phyloP scores from a whole-genome alignment of 2,797 vertebrate genomes.

The Hafferia zeledoni region DNA sequence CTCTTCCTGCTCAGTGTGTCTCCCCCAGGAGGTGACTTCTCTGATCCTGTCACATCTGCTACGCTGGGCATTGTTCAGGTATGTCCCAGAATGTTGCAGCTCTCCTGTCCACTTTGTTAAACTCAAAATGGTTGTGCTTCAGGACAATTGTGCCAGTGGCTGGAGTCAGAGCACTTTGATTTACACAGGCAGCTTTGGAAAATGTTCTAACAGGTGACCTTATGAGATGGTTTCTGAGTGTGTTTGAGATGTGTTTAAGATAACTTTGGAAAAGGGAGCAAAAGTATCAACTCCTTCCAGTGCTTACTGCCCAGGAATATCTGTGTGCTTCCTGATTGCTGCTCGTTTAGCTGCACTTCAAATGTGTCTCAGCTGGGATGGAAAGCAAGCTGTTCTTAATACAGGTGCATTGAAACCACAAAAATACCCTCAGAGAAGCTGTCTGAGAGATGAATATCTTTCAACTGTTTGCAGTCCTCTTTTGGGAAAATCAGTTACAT shows the following conservation, averaged over 20 bases:
- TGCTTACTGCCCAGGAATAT: neutral
- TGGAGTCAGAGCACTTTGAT: neutral
- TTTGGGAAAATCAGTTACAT: neutral
- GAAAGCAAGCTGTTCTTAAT: neutral
- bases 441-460: neutral
- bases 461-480: neutral
- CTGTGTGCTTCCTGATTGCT: neutral
- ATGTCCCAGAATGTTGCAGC: neutral
- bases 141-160: neutral
- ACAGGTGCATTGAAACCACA: neutral
- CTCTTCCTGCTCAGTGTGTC: constrained; percentile 85
- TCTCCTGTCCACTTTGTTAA: neutral
- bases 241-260: neutral
- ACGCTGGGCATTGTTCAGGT: constrained; percentile 98
- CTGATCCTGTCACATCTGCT: constrained; percentile 97
- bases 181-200: neutral
- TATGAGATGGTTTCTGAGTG: neutral
- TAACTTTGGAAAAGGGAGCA: neutral
- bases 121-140: neutral
- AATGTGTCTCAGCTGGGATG: neutral
- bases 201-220: neutral
- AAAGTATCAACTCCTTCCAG: neutral
- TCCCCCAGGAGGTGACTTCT: constrained; percentile 98
- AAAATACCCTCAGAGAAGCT: neutral
- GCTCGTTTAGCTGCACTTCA: neutral